These are phyloP conservation scores for Belgica antarctica DNA, from an alignment of 2,888 invertebrate genomes.

Conservation along the genomic window DNA sequence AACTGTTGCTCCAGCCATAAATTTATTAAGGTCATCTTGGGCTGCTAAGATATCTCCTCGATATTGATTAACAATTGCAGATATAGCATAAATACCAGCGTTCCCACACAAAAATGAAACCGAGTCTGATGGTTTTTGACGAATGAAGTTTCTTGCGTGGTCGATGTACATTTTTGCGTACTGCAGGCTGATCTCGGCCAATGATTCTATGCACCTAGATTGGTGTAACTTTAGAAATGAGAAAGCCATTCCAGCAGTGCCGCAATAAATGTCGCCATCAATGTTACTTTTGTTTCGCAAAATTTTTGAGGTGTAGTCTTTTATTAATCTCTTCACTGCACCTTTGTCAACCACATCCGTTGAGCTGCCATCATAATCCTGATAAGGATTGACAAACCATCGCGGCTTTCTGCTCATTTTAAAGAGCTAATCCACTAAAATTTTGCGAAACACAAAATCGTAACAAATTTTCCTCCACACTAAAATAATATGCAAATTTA, in stretches of 20 bases:
- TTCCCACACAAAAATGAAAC: conserved; percentile 79
- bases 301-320: conserved; percentile 11
- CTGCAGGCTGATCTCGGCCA: conserved; percentile 51
- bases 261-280: conserved; percentile 46
- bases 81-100: conserved; percentile 73
- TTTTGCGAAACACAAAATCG: too few relatives aligned
- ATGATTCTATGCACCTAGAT: conserved; percentile 52
- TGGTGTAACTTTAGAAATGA: conserved; percentile 71
- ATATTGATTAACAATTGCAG: conserved; percentile 62
- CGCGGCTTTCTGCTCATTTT: too few relatives aligned
- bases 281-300: background rate
- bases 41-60: conserved; percentile 52
- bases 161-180: conserved; percentile 63
- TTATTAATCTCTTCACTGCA: too few relatives aligned
- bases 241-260: conserved; percentile 61
- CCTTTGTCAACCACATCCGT: too few relatives aligned
- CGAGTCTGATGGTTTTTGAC: conserved; percentile 58
- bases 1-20: conserved; percentile 51
- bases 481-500: too few relatives aligned
- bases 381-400: too few relatives aligned
- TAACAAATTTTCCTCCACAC: too few relatives aligned
- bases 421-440: too few relatives aligned
- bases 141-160: conserved; percentile 60
- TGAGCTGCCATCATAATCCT: too few relatives aligned
- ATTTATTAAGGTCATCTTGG: conserved; percentile 52